Base-by-base conservation (phyloP, 2,797 vertebrate species). In the Tolypeutes matacus region DNA sequence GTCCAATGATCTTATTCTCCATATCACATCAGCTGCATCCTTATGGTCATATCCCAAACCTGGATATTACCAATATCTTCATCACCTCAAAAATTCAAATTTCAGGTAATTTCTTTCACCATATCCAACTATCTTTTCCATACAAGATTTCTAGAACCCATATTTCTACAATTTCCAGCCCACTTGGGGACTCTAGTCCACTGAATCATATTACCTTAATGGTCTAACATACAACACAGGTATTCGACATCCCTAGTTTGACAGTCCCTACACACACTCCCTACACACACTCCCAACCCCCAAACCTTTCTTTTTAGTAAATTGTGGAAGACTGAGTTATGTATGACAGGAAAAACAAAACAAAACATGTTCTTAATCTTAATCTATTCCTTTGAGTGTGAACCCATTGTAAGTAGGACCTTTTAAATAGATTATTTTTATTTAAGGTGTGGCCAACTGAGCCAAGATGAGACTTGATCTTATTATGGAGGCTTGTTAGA, bases 1-100 rank as follows among this genome's bases (percentile, higher is more conserved):
- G 15, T 76, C 60, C 31, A 13, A 0, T 31, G 21, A 8, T 21
- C 1, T 58, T 21, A 2, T 27, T 29, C 58, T 36, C 18, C 2
- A 5, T 23, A 23, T 5, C 31, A n/a, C 13, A 7, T 11, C 23
- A 7, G 1, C 23, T 11, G 60, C 10, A 14, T 1, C 0, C 10
- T 14, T 62, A 11, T 1, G 23, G n/a, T 46, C 25, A 46, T 39
- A 51, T n/a, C 60, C 60, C 6, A 11, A 46, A 42, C 14, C 17
- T 42, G 29, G 46, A 29, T 49, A 64, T 34, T 81, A 49, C 27
- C 69, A 58, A 39, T 23, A 64, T 17, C n/a, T 29, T 3, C 4
- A 73, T 3, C 2, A 60, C 6, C 2, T 86, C 25, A 46, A 77
- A 72, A 27, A 27, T 65, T 8, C 70, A 49, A 58, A 90, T 73